Base-by-base conservation (phyloP, 2,888 invertebrate genomes). In the Folsomia manolachei region DNA sequence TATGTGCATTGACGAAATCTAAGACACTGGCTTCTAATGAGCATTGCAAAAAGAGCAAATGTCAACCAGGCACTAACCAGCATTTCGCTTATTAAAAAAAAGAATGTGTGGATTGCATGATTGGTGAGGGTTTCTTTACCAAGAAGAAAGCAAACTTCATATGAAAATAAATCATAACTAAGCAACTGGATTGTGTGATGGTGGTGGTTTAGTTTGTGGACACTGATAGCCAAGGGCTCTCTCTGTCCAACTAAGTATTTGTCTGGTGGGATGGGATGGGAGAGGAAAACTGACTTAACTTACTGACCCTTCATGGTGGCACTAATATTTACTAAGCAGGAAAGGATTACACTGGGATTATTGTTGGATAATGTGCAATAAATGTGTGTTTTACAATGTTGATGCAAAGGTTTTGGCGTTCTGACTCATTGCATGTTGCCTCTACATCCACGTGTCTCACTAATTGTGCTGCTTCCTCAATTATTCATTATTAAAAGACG, bases 391-490 rank as follows among this genome's bases (percentile, higher is more conserved):
- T n/a, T n/a, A n/a, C n/a, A n/a, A n/a, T n/a, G n/a, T n/a, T n/a
- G n/a, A n/a, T n/a, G n/a, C n/a, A n/a, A n/a, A n/a, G n/a, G n/a
- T n/a, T n/a, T n/a, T n/a, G n/a, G n/a, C n/a, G n/a, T n/a, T n/a
- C n/a, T n/a, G n/a, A n/a, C n/a, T n/a, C n/a, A n/a, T n/a, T n/a
- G n/a, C n/a, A n/a, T n/a, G n/a, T n/a, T n/a, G n/a, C n/a, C n/a
- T n/a, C n/a, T n/a, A n/a, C 71, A 73, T 71, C 72, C 77, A 77
- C 77, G 77, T 75, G 77, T 73, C 77, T 72, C 70, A 71, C 77
- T 77, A 77, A 77, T 77, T 77, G 77, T 73, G 71, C 74, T 73
- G 73, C 73, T 74, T 75, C 77, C 74, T 77, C 77, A 77, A 77
- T 77, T 75, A 77, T 77, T 77, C 75, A 73, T 75, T 75, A 75